Evolutionary conservation across 1,140 invertebrate species (phyloP), one percentile per base, ranked within the genome.

Genomic region (Belonocnema kinseyi): DNA sequence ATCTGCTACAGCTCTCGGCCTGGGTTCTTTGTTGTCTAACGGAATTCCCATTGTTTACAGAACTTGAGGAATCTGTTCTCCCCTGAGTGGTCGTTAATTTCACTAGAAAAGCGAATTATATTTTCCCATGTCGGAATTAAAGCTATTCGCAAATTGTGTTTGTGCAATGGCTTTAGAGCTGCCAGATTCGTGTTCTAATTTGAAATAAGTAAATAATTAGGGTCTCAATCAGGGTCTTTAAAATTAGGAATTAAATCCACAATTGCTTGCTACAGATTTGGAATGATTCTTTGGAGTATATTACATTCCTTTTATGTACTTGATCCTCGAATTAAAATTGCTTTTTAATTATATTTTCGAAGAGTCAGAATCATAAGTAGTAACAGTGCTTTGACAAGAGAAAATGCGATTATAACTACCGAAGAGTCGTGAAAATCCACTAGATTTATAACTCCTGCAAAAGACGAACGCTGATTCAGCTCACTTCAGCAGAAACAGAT

Each of bases 401-500:
- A 66, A 66, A n/a, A 66, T 46, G 40, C 7, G 7, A 10, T 8
- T 46, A 66, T 40, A 66, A 66, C 26, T 66, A 40, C 26, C 0
- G 3, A 3, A 16, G 33, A 33, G 5, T 26, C 19, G 58, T 66
- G 61, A 66, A 66, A 66, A 66, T 66, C 61, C 14, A 66, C 40
- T 66, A 66, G 61, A 66, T 66, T 66, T 66, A 66, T 66, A 66
- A 66, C 61, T 66, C 61, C n/a, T 66, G 61, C 26, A 14, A 33
- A 33, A 66, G 61, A 66, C 26, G 21, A 66, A 66, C 61, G 61
- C 61, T 66, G 61, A 66, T 66, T 66, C 61, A 66, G 61, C 61
- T 16, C 61, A 66, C 16, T 66, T 66, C 61, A 40, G 61, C 21
- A 66, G 61, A 66, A 66, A 13, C 40, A 66, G 26, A 66, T 66